Conservation (phyloP, 2,113 vertebrate species). For the Epinephelus cyanopodus region DNA sequence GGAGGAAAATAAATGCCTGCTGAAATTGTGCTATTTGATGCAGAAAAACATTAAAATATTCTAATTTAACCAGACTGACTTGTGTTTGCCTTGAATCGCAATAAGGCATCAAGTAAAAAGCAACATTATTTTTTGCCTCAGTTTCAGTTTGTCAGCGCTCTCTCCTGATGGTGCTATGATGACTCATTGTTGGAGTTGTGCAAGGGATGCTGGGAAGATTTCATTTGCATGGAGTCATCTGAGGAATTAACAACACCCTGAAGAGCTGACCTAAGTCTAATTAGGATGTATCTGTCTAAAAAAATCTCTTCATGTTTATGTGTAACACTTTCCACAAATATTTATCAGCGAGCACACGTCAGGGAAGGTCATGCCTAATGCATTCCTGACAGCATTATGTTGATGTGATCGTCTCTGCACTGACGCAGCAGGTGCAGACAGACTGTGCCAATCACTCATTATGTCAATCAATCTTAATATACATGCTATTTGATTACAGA, state of each 20-base stretch:
- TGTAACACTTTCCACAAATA: slow-evolving; percentile 10
- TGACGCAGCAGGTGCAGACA: slow-evolving; percentile 23
- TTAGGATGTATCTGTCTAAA: slow-evolving; percentile 38
- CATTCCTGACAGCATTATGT: slow-evolving; percentile 25
- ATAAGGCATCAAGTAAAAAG: not conserved
- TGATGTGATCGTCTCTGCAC: slow-evolving; percentile 38
- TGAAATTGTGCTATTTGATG: not conserved
- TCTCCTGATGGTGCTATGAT: slow-evolving; percentile 13
- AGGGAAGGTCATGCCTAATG: slow-evolving; percentile 17
- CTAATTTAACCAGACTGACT: slow-evolving; percentile 15
- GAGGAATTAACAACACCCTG: slow-evolving; percentile 27
- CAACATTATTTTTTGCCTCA: not conserved
- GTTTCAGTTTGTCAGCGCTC: slow-evolving; percentile 29
- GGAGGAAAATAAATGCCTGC: not conserved
- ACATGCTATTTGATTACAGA: slow-evolving; percentile 18
- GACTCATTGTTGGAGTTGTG: slow-evolving; percentile 25
- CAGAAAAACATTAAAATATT: slow-evolving; percentile 22
- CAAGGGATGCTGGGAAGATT: not conserved
- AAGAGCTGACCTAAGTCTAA: slow-evolving; percentile 47
- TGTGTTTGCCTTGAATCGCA: slow-evolving; percentile 32
- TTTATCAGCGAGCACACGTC: slow-evolving; percentile 17
- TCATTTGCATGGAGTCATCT: slow-evolving; percentile 40
- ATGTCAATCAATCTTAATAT: slow-evolving; percentile 26
- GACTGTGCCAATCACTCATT: slow-evolving; percentile 35
- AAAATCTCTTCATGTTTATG: not conserved